Percentiles rank a stretch among this genome's conserved stretches.
Conservation (phyloP, 2,888 invertebrate species). For the Mythimna impura region DNA sequence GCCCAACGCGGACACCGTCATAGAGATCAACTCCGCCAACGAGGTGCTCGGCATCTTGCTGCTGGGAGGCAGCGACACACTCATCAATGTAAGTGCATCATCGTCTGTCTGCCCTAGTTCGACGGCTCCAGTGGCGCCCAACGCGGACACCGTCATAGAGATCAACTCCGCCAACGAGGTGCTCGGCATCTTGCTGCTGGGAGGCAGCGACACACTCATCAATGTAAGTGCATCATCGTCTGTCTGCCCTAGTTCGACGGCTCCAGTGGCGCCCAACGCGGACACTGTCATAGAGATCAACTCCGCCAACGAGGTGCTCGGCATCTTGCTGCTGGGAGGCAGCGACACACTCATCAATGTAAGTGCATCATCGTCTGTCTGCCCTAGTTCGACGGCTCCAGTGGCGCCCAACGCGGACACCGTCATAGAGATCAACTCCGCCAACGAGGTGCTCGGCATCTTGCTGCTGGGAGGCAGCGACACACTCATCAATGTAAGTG, state of each 20-base stretch:
- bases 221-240: constrained; percentile 84
- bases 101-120: constrained; percentile 66
- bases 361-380: constrained; percentile 66
- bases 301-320: constrained; percentile 96
- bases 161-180: constrained; percentile 96
- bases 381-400: constrained; percentile 90
- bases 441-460: constrained; percentile 96
- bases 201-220: constrained; percentile 96
- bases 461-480: constrained; percentile 98
- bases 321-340: constrained; percentile 97
- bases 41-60: constrained; percentile 97
- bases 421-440: constrained; percentile 96
- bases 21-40: constrained; percentile 97
- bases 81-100: constrained; percentile 89
- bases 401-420: constrained; percentile 95
- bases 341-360: constrained; percentile 95
- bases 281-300: constrained; percentile 97
- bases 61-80: constrained; percentile 97
- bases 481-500: constrained; percentile 92
- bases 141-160: constrained; percentile 97
- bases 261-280: constrained; percentile 93
- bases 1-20: constrained; percentile 95
- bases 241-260: constrained; percentile 85
- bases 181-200: constrained; percentile 96
- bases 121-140: constrained; percentile 93